These are phyloP conservation scores for Leptopilina syphax DNA, from an alignment of 2,888 invertebrate genomes.

Conservation along the genomic window DNA sequence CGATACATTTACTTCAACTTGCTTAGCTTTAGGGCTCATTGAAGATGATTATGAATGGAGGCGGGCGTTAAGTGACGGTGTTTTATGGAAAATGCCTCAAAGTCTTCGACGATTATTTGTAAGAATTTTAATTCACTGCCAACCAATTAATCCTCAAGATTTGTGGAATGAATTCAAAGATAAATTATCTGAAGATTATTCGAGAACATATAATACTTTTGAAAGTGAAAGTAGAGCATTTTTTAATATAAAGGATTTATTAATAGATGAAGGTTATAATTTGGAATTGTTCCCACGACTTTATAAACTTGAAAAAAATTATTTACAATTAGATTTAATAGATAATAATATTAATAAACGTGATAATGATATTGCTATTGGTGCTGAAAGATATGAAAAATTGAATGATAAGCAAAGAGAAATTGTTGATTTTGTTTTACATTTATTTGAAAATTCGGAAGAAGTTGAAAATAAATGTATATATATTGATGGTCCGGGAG, in stretches of 20 bases:
- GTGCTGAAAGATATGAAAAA: not conserved
- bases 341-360: not conserved
- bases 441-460: not conserved
- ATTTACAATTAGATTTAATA: not conserved
- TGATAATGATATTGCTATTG: not conserved
- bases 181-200: not conserved
- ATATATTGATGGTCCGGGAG: conserved; percentile 63
- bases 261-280: not conserved
- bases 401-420: conserved; percentile 31
- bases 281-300: not conserved
- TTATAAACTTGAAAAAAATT: not conserved
- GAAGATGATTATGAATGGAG: conserved; percentile 49
- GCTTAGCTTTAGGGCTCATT: conserved; percentile 55
- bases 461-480: conserved; percentile 17
- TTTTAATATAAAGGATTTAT: not conserved
- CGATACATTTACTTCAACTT: conserved; percentile 63
- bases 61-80: conserved; percentile 43
- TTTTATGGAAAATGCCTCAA: conserved; percentile 44
- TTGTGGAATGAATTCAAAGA: not conserved
- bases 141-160: not conserved
- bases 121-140: conserved; percentile 59
- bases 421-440: conserved; percentile 43
- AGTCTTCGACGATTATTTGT: conserved; percentile 65
- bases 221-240: not conserved
- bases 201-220: not conserved